Conservation (phyloP, 2,888 invertebrate species). For the Protonemura montana region DNA sequence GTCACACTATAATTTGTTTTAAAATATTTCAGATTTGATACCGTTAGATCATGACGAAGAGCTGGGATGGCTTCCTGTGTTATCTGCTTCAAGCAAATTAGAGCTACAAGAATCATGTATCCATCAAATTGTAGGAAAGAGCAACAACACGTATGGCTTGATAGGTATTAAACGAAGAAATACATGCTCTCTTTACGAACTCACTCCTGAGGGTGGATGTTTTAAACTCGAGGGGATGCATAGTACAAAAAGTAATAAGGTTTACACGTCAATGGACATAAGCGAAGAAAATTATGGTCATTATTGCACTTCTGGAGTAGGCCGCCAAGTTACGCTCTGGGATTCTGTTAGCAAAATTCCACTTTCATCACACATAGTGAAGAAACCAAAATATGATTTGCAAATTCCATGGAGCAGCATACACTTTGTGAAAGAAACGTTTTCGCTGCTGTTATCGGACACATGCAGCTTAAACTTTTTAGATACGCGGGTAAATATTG, state of each 20-base stretch:
- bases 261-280: conserved; percentile 7
- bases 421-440: not conserved
- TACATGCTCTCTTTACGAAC: not conserved
- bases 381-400: conserved; percentile 21
- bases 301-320: not conserved
- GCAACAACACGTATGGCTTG: not conserved
- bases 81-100: not conserved
- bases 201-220: not conserved
- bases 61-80: not conserved
- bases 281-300: not conserved
- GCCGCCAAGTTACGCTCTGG: conserved; percentile 16
- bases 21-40: conserved; percentile 3
- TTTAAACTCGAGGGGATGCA: not conserved
- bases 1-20: too few relatives aligned
- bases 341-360: not conserved
- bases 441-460: not conserved
- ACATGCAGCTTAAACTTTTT: conserved; percentile 21
- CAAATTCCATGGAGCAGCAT: not conserved
- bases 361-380: not conserved
- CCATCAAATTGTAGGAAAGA: not conserved
- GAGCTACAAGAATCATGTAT: not conserved
- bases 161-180: conserved; percentile 13
- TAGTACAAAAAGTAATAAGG: not conserved
- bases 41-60: not conserved
- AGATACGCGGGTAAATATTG: conserved; percentile 18